Evolutionary conservation across 2,888 invertebrate species (phyloP).

Genomic region (Xanthorhoe designata): DNA sequence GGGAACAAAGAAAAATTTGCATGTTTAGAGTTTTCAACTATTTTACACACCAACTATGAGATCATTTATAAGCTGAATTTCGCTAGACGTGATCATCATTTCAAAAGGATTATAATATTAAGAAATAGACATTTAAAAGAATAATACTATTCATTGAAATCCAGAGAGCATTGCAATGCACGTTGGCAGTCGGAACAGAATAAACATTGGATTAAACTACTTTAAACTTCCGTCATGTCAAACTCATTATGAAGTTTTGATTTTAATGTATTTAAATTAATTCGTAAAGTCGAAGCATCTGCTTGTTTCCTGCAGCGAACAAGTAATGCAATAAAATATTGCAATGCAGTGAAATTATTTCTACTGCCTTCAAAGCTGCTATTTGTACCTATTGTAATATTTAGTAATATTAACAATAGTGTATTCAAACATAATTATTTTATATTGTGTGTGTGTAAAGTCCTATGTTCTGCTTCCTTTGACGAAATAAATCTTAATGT

Average conservation of each 20-base stretch:
- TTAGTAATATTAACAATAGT: too few species aligned
- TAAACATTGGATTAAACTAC: slow-evolving; percentile 42
- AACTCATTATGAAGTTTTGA: slow-evolving; percentile 55
- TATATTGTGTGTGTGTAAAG: too few species aligned
- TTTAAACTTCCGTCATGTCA: slow-evolving; percentile 48
- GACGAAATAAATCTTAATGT: slow-evolving; percentile 14
- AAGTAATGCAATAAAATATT: slow-evolving; percentile 44
- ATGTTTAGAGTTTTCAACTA: background rate
- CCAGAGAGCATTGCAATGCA: slow-evolving; percentile 9
- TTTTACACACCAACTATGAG: background rate
- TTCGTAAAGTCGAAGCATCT: slow-evolving; percentile 55
- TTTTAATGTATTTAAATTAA: slow-evolving; percentile 63
- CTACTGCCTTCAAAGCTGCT: slow-evolving; percentile 5
- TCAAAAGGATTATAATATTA: too few species aligned
- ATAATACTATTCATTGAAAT: background rate
- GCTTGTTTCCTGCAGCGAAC: slow-evolving; percentile 43
- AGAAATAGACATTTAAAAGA: too few species aligned
- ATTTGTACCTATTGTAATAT: background rate
- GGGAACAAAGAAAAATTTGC: background rate
- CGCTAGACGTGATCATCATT: too few species aligned
- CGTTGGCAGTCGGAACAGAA: slow-evolving; percentile 16
- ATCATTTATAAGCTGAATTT: too few species aligned
- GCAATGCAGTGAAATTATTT: slow-evolving; percentile 21
- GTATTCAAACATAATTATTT: too few species aligned
- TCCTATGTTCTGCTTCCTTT: background rate